Percentiles rank a stretch among this genome's conserved stretches.
These are phyloP conservation scores for Pedionomus torquatus DNA, from an alignment of 2,113 vertebrate species.

Conservation along the genomic window DNA sequence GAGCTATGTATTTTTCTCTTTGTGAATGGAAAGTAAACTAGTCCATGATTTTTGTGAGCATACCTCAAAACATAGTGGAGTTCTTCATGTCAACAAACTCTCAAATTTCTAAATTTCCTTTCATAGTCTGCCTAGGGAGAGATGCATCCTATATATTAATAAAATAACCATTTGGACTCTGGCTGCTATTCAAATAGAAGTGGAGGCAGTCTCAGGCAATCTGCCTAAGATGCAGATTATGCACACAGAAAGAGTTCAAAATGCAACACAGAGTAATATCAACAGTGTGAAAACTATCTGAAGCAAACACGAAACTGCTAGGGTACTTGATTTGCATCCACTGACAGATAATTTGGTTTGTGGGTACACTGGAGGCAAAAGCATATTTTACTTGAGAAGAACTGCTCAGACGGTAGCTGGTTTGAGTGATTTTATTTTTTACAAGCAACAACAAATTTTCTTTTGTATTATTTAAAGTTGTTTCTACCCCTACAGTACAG, in stretches of 20 bases:
- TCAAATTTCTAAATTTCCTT: not conserved
- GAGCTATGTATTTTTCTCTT: not conserved
- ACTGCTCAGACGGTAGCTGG: not conserved
- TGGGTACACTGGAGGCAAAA: not conserved
- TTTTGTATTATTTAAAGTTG: not conserved
- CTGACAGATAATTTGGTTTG: not conserved
- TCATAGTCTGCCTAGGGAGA: not conserved
- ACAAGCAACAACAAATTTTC: not conserved
- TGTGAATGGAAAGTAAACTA: not conserved
- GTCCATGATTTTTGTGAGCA: not conserved
- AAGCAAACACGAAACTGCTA: not conserved
- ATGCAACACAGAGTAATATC: not conserved
- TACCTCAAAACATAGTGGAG: not conserved
- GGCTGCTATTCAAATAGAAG: not conserved
- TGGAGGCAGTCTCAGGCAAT: not conserved
- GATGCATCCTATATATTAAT: not conserved
- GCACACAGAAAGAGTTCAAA: not conserved
- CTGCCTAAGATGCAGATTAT: not conserved
- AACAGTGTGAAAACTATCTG: not conserved
- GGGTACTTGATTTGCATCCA: not conserved
- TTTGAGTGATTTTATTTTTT: not conserved
- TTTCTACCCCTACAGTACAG: not conserved
- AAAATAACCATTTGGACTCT: not conserved
- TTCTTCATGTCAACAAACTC: not conserved
- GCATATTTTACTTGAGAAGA: not conserved